Evolutionary conservation across 1,140 invertebrate species (phyloP), one percentile per base, ranked within the genome.

Genomic region (Drosophila guanche): DNA sequence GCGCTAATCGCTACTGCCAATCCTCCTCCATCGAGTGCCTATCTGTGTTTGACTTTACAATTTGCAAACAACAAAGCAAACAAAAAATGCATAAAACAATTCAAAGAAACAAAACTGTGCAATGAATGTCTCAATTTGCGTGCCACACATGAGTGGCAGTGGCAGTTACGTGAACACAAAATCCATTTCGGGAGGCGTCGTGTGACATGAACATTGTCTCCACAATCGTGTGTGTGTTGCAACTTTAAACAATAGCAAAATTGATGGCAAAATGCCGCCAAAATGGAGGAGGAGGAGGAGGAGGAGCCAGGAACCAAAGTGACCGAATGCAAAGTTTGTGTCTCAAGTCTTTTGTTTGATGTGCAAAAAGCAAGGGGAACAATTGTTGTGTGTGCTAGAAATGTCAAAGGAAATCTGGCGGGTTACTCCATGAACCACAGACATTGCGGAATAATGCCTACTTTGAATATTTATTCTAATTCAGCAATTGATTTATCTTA

Each of bases 71-170:
- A 42, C 27, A 43, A 51, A 14, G 25, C 20, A 23, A 56, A 52
- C 45, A 58, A 70, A 59, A 66, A 62, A 47, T 50, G 14, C 46
- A 84, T 50, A 45, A 73, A 29, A 27, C 57, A 62, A 71, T 62
- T 45, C 42, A 29, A 16, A 73, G 42, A 56, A 40, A 37, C 33
- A 58, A 71, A 66, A 71, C 46, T 80, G 78, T 63, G 56, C 61
- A 37, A 37, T 27, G 59, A 83, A 78, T 85, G 63, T 66, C 67
- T 77, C 60, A 86, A 86, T 86, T 86, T 76, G 72, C 80, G 76
- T 74, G 61, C 48, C 61, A 41, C 43, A 14, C 33, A 37, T 37
- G 33, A 37, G 10, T 12, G 33, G 33, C 33, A 37, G 10, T 12
- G 33, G 33, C 33, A 43, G 59, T 65, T 73, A 73, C 71, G 75